Base-by-base conservation (phyloP, 2,113 vertebrate genomes). In the Triplophysa tibetana region DNA sequence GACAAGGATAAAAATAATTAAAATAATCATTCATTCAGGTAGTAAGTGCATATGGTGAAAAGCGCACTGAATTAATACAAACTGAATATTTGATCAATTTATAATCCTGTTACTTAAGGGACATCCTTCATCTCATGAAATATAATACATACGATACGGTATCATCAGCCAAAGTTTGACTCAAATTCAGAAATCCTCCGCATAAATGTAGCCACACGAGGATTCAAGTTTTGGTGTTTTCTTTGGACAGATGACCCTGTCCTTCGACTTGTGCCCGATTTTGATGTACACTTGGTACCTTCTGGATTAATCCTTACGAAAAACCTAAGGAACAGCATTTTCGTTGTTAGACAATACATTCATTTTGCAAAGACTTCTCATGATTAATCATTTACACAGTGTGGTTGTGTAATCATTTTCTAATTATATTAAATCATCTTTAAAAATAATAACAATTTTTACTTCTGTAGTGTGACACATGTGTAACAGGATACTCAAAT, bases 131-230 rank as follows among this genome's bases (percentile, higher is more conserved):
- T 54, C 5, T 54, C 16, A 54, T 54, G 1, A 4, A 17, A 54
- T 17, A 17, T 54, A 54, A 16, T 21, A 58, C 8, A 19, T n/a
- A 58, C 19, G 8, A 33, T 58, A 10, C 54, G 10, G 8, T 21
- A 58, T 6, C 19, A 58, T 21, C 14, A 17, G 8, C 17, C 17
- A 19, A 58, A 21, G 54, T 58, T 21, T 58, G 26, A 65, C 29
- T 65, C 63, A 19, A 65, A 65, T 38, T 65, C 29, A n/a, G 63
- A 10, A 19, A 65, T 29, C 26, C 63, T 65, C 63, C 29, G 63
- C 16, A 65, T 16, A 65, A 65, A 65, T 19, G 63, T 38, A 38
- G 62, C 17, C 33, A 65, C 29, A 29, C 26, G 62, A 33, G 62
- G 33, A 17, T 19, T 33, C 9, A 65, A 38, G 29, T 17, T 38